Conservation (phyloP, 2,888 invertebrate genomes). For the Nasonovia ribisnigri region DNA sequence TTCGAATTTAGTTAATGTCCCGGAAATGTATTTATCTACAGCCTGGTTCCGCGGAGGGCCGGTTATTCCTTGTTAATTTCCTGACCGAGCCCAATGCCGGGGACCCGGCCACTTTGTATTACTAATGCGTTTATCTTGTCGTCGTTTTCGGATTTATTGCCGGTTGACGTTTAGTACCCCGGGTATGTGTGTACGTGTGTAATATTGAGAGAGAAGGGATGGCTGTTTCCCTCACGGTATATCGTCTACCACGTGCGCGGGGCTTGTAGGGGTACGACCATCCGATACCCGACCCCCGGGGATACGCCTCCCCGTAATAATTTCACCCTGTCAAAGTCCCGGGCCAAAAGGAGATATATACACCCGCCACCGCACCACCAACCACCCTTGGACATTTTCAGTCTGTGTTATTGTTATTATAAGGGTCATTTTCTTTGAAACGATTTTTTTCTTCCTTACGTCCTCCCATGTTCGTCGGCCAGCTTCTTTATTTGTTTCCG, state of each 20-base stretch:
- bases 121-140: constrained; percentile 65
- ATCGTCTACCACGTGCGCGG: constrained; percentile 20
- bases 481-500: constrained; percentile 46
- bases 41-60: constrained; percentile 27
- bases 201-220: constrained; percentile 25
- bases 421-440: constrained; percentile 63
- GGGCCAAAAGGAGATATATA: constrained; percentile 39
- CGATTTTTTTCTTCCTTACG: constrained; percentile 36
- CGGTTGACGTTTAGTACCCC: constrained; percentile 59
- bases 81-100: constrained; percentile 34
- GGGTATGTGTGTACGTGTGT: not conserved
- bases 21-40: constrained; percentile 53
- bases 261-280: not conserved
- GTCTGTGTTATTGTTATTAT: constrained; percentile 61
- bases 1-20: constrained; percentile 14
- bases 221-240: not conserved
- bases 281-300: constrained; percentile 48
- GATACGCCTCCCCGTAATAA: constrained; percentile 63
- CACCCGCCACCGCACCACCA: not conserved
- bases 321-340: constrained; percentile 54
- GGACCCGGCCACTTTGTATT: constrained; percentile 59
- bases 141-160: constrained; percentile 63
- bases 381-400: constrained; percentile 53
- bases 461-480: not conserved
- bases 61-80: constrained; percentile 62